These are phyloP conservation scores for Microctonus aethiopoides DNA, from an alignment of 2,888 invertebrate species.

Conservation along the genomic window DNA sequence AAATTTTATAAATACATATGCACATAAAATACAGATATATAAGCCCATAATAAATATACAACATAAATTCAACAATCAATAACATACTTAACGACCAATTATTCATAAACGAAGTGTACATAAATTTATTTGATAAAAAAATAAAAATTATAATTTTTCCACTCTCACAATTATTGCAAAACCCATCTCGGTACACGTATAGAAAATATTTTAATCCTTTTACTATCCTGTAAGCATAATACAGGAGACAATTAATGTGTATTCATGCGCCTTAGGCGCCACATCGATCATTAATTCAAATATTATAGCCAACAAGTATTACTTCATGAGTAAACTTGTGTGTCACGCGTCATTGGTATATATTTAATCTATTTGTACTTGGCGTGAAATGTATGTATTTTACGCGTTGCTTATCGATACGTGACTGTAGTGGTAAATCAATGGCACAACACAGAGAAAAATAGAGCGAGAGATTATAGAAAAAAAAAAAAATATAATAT, in stretches of 20 bases:
- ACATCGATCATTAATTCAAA: conserved; percentile 19
- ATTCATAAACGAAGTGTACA: no score
- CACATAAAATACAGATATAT: no score
- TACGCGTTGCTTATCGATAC: conserved; percentile 52
- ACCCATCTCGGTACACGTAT: not conserved
- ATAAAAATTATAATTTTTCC: no score
- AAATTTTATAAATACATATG: no score
- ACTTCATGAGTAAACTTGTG: conserved; percentile 46
- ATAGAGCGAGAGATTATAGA: not conserved
- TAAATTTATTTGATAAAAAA: no score
- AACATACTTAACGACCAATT: no score
- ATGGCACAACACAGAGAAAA: conserved; percentile 29
- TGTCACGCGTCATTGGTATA: conserved; percentile 45
- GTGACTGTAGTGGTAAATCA: conserved; percentile 56
- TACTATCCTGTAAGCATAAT: not conserved
- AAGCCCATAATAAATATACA: no score
- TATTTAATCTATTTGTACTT: conserved; percentile 40
- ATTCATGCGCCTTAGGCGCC: conserved; percentile 3
- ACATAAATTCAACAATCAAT: no score
- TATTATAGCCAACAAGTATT: conserved; percentile 40
- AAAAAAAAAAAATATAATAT: no score
- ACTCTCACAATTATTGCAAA: not conserved
- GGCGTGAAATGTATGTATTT: conserved; percentile 48
- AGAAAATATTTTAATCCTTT: not conserved
- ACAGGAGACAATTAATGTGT: not conserved